A percentile compares a stretch with the other conserved stretches of the same genome.
Evolutionary conservation across 2,113 vertebrate genomes (phyloP).

Genomic region (Notothenia coriiceps): DNA sequence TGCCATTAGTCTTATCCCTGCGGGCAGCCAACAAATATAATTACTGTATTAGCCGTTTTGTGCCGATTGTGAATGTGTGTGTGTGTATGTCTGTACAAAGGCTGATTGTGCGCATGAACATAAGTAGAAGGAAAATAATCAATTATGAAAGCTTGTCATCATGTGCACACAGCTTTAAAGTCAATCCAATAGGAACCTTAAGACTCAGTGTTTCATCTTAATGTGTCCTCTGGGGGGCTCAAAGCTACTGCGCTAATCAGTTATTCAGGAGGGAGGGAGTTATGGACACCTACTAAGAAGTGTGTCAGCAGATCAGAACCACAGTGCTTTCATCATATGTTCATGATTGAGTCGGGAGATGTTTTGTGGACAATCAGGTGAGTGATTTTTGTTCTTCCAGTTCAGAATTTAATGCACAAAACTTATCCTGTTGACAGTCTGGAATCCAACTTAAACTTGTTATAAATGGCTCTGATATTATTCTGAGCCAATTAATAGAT

Average conservation of each 20-base stretch:
- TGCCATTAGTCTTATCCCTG: conserved; percentile 68
- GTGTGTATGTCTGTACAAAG: conserved; percentile 18
- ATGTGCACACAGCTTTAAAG: conserved; percentile 40
- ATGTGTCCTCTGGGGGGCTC: conserved; percentile 56
- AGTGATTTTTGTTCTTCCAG: background rate
- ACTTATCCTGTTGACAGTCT: background rate
- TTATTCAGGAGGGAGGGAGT: conserved; percentile 29
- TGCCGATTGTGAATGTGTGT: conserved; percentile 20
- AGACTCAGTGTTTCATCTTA: conserved; percentile 39
- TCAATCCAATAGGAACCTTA: conserved; percentile 40
- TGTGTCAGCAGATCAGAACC: conserved; percentile 50
- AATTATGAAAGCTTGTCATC: conserved; percentile 64
- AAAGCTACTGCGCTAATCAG: conserved; percentile 50
- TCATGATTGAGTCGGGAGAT: background rate
- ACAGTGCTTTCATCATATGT: conserved; percentile 19
- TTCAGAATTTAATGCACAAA: background rate
- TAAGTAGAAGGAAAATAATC: conserved; percentile 45
- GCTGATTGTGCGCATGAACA: conserved; percentile 26
- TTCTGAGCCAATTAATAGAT: too few species aligned
- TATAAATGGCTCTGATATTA: background rate
- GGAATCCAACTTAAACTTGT: background rate
- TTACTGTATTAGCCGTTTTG: conserved; percentile 61
- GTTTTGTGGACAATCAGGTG: background rate
- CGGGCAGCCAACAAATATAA: conserved; percentile 70
- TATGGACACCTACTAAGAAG: conserved; percentile 38